phyloP scores from a whole-genome alignment of 2,113 vertebrate species.

The Sphyrna mokarran region DNA sequence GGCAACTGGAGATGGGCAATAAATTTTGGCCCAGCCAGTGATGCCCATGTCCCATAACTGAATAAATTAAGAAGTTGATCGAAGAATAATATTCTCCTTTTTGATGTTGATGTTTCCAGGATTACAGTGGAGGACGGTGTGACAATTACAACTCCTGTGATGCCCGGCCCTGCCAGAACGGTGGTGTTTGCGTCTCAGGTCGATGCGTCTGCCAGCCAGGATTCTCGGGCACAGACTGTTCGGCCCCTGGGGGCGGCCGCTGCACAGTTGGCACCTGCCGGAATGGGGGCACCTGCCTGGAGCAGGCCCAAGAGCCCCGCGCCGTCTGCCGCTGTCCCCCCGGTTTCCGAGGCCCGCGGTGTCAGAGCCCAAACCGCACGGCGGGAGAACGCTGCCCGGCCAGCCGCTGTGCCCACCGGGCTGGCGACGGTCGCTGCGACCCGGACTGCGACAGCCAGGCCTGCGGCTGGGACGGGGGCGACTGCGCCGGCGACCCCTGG shows the following conservation, averaged over 20 bases:
- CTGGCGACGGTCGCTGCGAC: constrained; percentile 46
- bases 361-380: constrained; percentile 47
- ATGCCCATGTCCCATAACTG: too few species aligned
- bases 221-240: constrained; percentile 48
- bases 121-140: neutral
- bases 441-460: constrained; percentile 46
- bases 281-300: constrained; percentile 46
- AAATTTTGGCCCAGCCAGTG: too few species aligned
- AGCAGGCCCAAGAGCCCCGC: constrained; percentile 34
- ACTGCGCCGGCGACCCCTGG: constrained; percentile 66
- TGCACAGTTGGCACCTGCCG: constrained; percentile 44
- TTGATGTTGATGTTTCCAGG: neutral
- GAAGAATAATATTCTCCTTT: too few species aligned
- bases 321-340: constrained; percentile 47
- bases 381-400: constrained; percentile 25
- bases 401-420: constrained; percentile 39
- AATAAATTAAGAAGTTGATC: too few species aligned
- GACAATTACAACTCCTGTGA: constrained; percentile 42
- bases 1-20: too few species aligned
- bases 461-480: constrained; percentile 49
- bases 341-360: constrained; percentile 45
- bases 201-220: constrained; percentile 48
- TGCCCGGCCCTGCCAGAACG: constrained; percentile 46
- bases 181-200: constrained; percentile 48
- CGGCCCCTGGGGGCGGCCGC: constrained; percentile 39